Conservation (phyloP, 2,797 vertebrate genomes). For the Catharus ustulatus region DNA sequence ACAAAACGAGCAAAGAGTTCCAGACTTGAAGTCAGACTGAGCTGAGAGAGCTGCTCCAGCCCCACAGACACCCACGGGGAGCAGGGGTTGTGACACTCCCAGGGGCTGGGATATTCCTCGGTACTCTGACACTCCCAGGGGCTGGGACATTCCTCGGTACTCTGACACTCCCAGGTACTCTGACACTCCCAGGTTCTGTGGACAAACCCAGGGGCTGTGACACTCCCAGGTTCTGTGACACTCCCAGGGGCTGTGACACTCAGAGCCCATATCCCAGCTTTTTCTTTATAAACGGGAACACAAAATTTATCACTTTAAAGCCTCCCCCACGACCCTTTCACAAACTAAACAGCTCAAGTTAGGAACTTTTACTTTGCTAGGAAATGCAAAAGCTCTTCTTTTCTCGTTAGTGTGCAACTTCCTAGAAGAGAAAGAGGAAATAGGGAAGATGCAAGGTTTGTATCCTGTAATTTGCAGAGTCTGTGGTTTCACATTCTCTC, state of each 20-base stretch:
- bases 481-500: not conserved
- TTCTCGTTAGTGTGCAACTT: not conserved
- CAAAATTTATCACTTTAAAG: not conserved
- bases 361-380: not conserved
- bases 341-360: not conserved
- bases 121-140: too few species aligned
- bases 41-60: not conserved
- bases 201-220: too few species aligned
- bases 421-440: not conserved
- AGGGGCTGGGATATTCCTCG: not conserved
- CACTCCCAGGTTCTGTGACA: not conserved
- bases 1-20: conserved; percentile 29
- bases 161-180: not conserved
- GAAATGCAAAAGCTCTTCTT: not conserved
- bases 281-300: not conserved
- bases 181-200: not conserved
- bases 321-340: not conserved
- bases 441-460: not conserved
- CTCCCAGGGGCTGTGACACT: not conserved
- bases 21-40: conserved; percentile 24
- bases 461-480: not conserved
- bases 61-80: conserved; percentile 24
- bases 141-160: not conserved
- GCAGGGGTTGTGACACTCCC: not conserved
- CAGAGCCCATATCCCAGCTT: not conserved